Base-by-base conservation (phyloP, 2,888 invertebrate genomes). In the Platypus cylindrus region DNA sequence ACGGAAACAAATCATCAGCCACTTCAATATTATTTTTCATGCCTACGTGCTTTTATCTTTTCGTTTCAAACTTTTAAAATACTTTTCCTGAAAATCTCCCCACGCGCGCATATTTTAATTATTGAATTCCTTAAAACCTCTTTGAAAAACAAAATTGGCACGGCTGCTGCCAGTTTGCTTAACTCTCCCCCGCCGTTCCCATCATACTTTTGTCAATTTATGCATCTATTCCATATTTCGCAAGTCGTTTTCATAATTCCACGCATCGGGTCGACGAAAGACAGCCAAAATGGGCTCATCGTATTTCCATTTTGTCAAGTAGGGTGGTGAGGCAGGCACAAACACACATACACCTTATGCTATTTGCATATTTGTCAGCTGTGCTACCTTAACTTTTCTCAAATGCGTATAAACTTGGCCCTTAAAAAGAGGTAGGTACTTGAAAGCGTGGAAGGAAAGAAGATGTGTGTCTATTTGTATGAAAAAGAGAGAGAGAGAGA, bases 361-460 rank as follows among this genome's bases (percentile, higher is more conserved):
- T 53, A 63, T 64, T 65, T 64, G 64, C 65, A 65, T 65, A 65
- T 59, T 60, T 63, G 64, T 63, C 65, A 65, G 64, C 65, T 64
- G 64, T 54, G 59, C 54, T 59, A 60, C 62, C 63, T 62, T 59
- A 63, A 62, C 62, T 64, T 63, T 63, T 61, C 61, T 54, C 42
- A n/a, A n/a, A n/a, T n/a, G 32, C 37, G 55, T 50, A 55, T 54
- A 57, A 58, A 58, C 55, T 59, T 56, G 45, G 52, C 36, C 51
- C 54, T 56, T 56, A 59, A 59, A 59, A 60, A 57, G 56, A 55
- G 55, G 56, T 58, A n/a, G n/a, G n/a, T n/a, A n/a, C n/a, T n/a
- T n/a, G n/a, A n/a, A n/a, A n/a, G n/a, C n/a, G n/a, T n/a, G n/a
- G n/a, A n/a, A n/a, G n/a, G n/a, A n/a, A n/a, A n/a, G n/a, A n/a